These are phyloP conservation scores for Coreius guichenoti DNA, from an alignment of 2,797 vertebrate species.

Conservation along the genomic window DNA sequence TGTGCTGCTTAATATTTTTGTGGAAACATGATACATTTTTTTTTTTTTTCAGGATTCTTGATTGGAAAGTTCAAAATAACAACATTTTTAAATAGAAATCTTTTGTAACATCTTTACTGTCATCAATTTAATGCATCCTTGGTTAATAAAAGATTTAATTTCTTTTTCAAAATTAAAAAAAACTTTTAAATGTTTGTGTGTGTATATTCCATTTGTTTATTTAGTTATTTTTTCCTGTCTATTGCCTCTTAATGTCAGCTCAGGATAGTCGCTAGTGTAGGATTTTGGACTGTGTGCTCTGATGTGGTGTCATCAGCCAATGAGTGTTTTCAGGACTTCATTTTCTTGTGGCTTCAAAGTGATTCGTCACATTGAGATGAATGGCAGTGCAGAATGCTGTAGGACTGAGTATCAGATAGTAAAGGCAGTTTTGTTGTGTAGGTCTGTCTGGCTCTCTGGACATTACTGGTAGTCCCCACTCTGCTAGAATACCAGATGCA, in stretches of 20 bases:
- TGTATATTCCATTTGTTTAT: neutral
- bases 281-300: neutral
- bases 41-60: neutral
- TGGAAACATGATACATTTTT: neutral
- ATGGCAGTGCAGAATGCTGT: neutral
- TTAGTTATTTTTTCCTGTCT: neutral
- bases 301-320: neutral
- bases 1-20: neutral
- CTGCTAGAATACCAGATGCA: conserved; percentile 1
- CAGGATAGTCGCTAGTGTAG: neutral
- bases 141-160: neutral
- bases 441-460: conserved; percentile 71
- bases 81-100: neutral
- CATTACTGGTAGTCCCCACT: conserved; percentile 60
- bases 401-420: conserved; percentile 39
- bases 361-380: no score
- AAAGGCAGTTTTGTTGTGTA: neutral
- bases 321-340: no score
- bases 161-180: neutral
- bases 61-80: neutral
- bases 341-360: no score
- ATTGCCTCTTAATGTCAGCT: neutral
- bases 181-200: neutral
- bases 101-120: neutral
- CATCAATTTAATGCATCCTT: neutral